Conservation (phyloP, 64 coral and sea anemone genomes). For the Pocillopora damicornis region DNA sequence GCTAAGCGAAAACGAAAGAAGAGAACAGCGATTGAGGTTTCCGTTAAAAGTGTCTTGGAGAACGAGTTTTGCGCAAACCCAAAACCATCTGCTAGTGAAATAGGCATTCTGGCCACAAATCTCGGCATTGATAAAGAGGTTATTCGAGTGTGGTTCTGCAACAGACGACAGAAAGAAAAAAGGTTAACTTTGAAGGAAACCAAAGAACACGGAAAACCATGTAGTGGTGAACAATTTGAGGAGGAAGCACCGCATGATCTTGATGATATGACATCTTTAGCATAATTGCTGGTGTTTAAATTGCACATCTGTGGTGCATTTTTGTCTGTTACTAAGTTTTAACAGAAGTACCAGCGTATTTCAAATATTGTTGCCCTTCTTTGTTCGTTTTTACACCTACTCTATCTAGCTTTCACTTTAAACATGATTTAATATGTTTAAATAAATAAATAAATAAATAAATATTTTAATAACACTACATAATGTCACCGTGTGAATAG, state of each 20-base stretch:
- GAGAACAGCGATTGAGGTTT: constrained; percentile 60
- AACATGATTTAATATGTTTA: neutral
- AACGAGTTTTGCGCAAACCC: constrained; percentile 45
- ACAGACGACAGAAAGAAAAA: constrained; percentile 71
- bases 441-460: neutral
- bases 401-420: too few species aligned
- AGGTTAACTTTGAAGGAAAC: neutral
- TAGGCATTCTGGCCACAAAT: constrained; percentile 33
- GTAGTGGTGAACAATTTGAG: too few species aligned
- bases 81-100: constrained; percentile 48
- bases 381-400: too few species aligned
- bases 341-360: too few species aligned
- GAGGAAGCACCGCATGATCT: neutral
- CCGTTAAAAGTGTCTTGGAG: constrained; percentile 48
- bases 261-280: neutral
- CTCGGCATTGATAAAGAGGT: constrained; percentile 67
- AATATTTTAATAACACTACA: neutral
- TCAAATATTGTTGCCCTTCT: too few species aligned
- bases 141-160: constrained; percentile 78
- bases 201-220: neutral
- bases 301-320: too few species aligned
- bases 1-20: constrained; percentile 53
- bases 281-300: too few species aligned
- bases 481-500: too few species aligned
- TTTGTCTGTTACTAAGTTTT: too few species aligned